phyloP scores from a whole-genome alignment of 2,888 invertebrate species.

The Neuroscelio doddi region DNA sequence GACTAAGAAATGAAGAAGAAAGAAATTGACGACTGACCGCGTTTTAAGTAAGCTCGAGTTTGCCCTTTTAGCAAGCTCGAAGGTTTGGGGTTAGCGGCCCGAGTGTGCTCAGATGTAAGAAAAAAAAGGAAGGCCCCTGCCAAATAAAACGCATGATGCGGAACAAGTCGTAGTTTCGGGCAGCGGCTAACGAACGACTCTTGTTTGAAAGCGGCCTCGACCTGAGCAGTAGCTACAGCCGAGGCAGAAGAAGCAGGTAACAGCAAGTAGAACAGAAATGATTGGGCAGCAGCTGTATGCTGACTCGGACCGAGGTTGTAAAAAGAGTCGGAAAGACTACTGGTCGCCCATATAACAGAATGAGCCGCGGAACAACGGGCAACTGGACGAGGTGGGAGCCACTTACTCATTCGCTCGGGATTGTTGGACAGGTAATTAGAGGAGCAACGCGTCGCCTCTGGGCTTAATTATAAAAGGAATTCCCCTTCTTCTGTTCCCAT shows the following conservation, averaged over 20 bases:
- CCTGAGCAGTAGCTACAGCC: not conserved
- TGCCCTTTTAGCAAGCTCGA: not conserved
- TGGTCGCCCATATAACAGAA: constrained; percentile 55
- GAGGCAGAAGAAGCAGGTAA: too few relatives aligned
- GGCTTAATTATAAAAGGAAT: constrained; percentile 69
- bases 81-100: not conserved
- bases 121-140: not conserved
- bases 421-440: constrained; percentile 71
- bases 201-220: constrained; percentile 13
- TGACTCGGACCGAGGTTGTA: not conserved
- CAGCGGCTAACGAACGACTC: constrained; percentile 16
- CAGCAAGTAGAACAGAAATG: not conserved
- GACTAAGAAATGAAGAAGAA: not conserved
- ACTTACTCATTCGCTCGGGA: constrained; percentile 65
- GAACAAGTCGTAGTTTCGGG: constrained; percentile 4
- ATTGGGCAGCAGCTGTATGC: too few relatives aligned
- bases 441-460: constrained; percentile 67
- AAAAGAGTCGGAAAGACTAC: constrained; percentile 14
- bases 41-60: constrained; percentile 1
- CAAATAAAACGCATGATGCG: constrained; percentile 7
- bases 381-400: constrained; percentile 51
- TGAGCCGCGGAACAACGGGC: constrained; percentile 57
- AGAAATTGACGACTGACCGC: not conserved
- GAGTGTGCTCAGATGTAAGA: not conserved
- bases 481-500: constrained; percentile 3